A percentile compares a stretch with the other conserved stretches of the same genome.
Conservation (phyloP, 2,797 vertebrate genomes). For the Pangasius djambal region DNA sequence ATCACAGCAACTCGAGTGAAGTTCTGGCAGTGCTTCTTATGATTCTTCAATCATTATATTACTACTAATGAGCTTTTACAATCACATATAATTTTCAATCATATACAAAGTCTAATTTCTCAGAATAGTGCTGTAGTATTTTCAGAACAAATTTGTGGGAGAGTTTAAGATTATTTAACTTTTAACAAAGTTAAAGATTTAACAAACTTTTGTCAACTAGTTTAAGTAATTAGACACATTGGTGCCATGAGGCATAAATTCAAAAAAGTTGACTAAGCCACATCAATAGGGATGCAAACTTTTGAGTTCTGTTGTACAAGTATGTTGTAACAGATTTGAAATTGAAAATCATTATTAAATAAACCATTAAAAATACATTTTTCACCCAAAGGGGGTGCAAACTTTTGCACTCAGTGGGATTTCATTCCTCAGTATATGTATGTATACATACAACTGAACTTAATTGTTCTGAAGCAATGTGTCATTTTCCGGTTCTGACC, state of each 20-base stretch:
- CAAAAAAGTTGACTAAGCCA: not conserved
- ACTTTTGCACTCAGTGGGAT: not conserved
- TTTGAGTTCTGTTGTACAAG: not conserved
- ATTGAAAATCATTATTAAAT: not conserved
- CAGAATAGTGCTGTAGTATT: no score
- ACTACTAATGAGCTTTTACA: not conserved
- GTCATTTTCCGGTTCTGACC: slow-evolving; percentile 71
- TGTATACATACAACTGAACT: not conserved
- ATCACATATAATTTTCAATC: not conserved
- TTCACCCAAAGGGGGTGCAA: not conserved
- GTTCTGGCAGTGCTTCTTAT: not conserved
- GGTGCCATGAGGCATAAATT: not conserved
- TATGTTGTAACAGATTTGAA: not conserved
- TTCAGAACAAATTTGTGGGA: not conserved
- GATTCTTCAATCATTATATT: not conserved
- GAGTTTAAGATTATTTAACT: not conserved
- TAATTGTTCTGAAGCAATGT: not conserved
- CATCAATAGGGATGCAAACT: not conserved
- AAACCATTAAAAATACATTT: not conserved
- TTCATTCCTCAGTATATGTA: not conserved
- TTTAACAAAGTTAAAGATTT: not conserved
- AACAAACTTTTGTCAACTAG: not conserved
- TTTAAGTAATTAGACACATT: not conserved
- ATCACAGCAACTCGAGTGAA: not conserved
- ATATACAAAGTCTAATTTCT: not conserved